Base-by-base conservation (phyloP, 2,888 invertebrate species). In the Cyaniris semiargus region DNA sequence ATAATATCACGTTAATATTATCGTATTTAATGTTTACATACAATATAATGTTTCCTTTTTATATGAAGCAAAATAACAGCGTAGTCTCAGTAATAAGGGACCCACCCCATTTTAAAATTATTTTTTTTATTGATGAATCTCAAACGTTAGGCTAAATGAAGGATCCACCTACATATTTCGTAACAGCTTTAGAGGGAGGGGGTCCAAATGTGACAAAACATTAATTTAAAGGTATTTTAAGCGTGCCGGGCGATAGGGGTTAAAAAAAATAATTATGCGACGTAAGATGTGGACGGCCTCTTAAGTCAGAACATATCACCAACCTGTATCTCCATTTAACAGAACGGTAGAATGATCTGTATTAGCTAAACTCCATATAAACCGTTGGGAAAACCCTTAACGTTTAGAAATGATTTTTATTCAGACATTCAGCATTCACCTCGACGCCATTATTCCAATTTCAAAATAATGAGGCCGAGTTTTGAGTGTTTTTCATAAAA, bases 381-480 rank as follows among this genome's bases (percentile, higher is more conserved):
- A 56, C 18, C 58, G 53, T 7, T 1, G 10, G 1, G 21, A 60
- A 60, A 60, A 60, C 60, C 66, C 8, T 31, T 31, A 66, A 27
- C 15, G 18, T 31, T 66, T 2, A 27, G 27, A 31, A 66, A 66
- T 66, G 15, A 66, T 66, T 66, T 66, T 66, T 15, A 66, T 31
- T 31, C 27, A 23, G 23, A 66, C 4, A 5, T 23, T 66, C 23
- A 66, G 60, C 60, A 27, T 66, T 66, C 27, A 66, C 15, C 6
- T 18, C 66, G 2, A 27, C 31, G 18, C 27, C 66, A 31, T 15
- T 31, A 66, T 66, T 66, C 27, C 6, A 31, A 66, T 66, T 66
- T 66, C 66, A 66, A 7, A 66, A 66, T 66, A 66, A 66, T 31
- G 66, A 66, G 27, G 66, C 27, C 27, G 66, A 66, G 66, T 66